Conservation (phyloP, 2,888 invertebrate species). For the Acanthosepion lycidas region DNA sequence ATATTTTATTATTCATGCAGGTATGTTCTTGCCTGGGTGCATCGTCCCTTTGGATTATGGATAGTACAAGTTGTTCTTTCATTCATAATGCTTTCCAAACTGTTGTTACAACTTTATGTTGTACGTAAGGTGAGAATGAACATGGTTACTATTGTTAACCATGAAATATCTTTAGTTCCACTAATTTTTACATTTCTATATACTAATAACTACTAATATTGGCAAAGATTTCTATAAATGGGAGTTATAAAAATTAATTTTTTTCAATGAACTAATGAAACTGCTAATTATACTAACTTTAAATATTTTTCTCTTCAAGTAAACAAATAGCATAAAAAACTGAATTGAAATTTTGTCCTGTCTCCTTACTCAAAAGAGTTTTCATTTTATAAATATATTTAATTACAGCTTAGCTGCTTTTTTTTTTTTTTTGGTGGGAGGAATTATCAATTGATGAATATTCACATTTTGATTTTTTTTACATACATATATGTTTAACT, state of each 20-base stretch:
- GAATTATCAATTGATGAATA: not conserved
- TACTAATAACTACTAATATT: not conserved
- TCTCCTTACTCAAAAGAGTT: not conserved
- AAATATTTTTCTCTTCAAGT: not conserved
- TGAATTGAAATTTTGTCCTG: not conserved
- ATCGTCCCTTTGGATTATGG: slow-evolving; percentile 91
- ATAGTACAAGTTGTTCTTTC: slow-evolving; percentile 89
- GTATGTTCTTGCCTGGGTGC: slow-evolving; percentile 95
- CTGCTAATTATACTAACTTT: not conserved
- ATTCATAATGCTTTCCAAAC: slow-evolving; percentile 93
- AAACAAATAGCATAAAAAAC: not conserved
- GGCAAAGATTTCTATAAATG: not conserved
- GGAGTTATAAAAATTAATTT: not conserved
- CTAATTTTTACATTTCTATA: not conserved
- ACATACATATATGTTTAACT: too few species aligned
- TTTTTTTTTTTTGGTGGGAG: not conserved
- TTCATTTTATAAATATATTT: not conserved
- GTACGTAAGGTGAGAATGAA: slow-evolving; percentile 89
- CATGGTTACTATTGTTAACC: not conserved
- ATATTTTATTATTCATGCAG: slow-evolving; percentile 58
- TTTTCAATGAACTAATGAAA: not conserved
- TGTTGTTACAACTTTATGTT: slow-evolving; percentile 93
- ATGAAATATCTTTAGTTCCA: not conserved
- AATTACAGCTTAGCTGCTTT: not conserved
- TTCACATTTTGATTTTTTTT: not conserved